A percentile compares a stretch with the other conserved stretches of the same genome.
Evolutionary conservation across 2,113 vertebrate species (phyloP).

Genomic region (Heptranchias perlo): DNA sequence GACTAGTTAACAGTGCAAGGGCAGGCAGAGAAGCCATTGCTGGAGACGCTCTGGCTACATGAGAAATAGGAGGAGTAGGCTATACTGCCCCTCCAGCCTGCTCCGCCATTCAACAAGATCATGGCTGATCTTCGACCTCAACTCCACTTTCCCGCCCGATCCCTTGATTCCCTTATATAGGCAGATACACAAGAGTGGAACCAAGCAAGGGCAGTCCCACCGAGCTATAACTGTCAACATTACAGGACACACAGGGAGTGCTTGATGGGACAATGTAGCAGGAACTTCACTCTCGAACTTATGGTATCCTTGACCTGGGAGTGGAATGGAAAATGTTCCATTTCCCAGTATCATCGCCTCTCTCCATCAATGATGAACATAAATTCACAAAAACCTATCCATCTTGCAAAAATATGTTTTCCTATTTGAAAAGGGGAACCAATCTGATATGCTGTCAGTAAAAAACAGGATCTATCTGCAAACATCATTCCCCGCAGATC

Average conservation of each 20-base stretch:
- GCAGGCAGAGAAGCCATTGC: too few species aligned
- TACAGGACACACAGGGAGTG: neutral
- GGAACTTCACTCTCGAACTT: neutral
- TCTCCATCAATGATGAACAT: neutral
- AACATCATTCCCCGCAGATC: neutral
- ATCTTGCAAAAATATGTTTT: neutral
- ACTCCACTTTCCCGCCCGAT: too few species aligned
- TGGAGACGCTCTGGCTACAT: neutral
- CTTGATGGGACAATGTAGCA: neutral
- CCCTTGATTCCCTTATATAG: too few species aligned
- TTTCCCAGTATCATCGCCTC: neutral
- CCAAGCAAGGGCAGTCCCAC: neutral
- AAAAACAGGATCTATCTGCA: neutral
- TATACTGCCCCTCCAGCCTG: too few species aligned
- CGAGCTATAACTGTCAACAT: neutral
- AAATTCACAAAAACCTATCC: too few species aligned
- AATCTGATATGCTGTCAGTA: neutral
- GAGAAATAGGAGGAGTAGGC: too few species aligned
- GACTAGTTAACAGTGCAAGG: neutral
- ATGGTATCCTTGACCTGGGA: neutral
- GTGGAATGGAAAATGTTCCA: neutral
- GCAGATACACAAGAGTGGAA: neutral
- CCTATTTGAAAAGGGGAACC: neutral
- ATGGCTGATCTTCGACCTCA: too few species aligned
- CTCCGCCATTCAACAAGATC: too few species aligned